Conservation (phyloP, 2,113 vertebrate genomes). For the Furnarius figulus region DNA sequence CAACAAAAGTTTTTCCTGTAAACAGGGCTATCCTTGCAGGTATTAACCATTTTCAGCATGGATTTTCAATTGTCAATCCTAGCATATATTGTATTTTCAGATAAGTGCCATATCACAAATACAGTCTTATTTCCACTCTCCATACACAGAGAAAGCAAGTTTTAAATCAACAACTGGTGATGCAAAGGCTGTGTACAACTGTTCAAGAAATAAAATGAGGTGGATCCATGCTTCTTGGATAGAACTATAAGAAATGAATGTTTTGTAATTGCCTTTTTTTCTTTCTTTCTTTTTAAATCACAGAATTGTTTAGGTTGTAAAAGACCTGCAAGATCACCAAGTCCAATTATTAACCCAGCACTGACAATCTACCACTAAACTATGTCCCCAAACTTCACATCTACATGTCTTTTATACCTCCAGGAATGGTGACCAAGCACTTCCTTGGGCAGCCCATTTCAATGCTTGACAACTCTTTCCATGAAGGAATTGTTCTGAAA, state of each 20-base stretch:
- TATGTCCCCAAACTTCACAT: not conserved
- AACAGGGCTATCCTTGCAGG: not conserved
- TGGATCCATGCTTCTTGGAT: not conserved
- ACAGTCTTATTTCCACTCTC: not conserved
- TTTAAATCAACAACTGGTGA: not conserved
- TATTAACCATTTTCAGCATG: not conserved
- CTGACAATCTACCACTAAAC: not conserved
- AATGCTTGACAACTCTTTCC: not conserved
- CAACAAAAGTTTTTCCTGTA: not conserved
- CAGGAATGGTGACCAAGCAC: not conserved
- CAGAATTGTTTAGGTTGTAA: not conserved
- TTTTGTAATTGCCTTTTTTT: not conserved
- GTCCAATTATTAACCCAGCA: not conserved
- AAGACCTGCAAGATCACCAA: not conserved
- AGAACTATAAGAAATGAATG: not conserved
- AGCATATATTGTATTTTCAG: not conserved
- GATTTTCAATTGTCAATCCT: not conserved
- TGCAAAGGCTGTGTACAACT: not conserved
- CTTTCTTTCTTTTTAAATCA: not conserved
- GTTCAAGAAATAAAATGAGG: not conserved
- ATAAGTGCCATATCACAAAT: not conserved
- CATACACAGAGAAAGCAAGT: not conserved
- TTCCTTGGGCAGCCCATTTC: not conserved
- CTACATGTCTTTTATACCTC: not conserved
- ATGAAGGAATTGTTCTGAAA: not conserved